Conservation (phyloP, 2,113 vertebrate genomes). For the Euleptes europaea region DNA sequence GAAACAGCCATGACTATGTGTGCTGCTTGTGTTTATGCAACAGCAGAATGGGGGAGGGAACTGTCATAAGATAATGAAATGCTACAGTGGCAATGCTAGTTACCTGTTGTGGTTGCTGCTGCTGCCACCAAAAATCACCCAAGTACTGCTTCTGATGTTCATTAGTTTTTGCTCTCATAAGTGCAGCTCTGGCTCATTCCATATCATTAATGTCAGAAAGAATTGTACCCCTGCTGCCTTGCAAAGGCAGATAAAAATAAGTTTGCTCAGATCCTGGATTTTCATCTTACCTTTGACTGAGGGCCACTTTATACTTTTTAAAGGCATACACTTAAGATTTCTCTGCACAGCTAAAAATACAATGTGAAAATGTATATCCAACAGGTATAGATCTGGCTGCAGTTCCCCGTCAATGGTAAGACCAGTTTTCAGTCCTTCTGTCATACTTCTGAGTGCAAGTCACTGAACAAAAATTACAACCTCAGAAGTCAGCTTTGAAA, state of each 20-base stretch:
- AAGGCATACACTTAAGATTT: background rate
- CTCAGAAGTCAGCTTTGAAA: background rate
- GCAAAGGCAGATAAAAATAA: background rate
- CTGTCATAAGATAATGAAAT: background rate
- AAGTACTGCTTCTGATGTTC: background rate
- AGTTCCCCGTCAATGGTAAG: background rate
- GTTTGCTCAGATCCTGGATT: background rate
- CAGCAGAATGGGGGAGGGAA: background rate
- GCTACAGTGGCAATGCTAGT: background rate
- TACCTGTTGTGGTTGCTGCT: background rate
- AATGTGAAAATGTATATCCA: background rate
- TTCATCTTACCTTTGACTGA: background rate
- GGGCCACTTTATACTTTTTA: background rate
- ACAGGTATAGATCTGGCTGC: background rate
- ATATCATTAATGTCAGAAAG: background rate
- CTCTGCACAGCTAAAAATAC: background rate
- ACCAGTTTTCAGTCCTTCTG: background rate
- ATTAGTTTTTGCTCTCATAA: background rate
- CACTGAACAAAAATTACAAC: background rate
- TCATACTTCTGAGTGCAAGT: background rate
- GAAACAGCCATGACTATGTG: background rate
- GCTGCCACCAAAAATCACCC: background rate
- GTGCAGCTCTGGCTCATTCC: background rate
- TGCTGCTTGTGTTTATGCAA: background rate
- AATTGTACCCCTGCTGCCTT: background rate